phyloP scores from a whole-genome alignment of 2,888 invertebrate species.

The Agrochola circellaris region DNA sequence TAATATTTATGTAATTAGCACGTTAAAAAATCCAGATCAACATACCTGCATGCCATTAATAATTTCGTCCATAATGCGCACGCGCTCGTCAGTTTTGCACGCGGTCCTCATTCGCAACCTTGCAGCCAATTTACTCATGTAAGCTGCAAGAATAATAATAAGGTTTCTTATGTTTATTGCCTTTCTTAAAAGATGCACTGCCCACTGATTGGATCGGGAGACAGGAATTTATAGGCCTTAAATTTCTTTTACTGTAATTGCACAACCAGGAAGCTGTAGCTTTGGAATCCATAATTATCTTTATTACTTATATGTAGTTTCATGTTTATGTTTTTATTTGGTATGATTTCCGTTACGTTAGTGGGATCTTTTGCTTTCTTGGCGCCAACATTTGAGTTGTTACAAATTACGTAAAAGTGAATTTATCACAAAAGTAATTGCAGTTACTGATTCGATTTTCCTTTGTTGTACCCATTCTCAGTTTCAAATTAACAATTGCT shows the following conservation, averaged over 20 bases:
- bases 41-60: conserved; percentile 97
- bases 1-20: conserved; percentile 31
- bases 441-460: conserved; percentile 7
- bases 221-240: conserved; percentile 36
- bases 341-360: background rate
- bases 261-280: conserved; percentile 32
- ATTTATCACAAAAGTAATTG: conserved; percentile 19
- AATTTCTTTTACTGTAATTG: conserved; percentile 42
- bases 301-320: background rate
- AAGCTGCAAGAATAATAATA: conserved; percentile 83
- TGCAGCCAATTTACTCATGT: conserved; percentile 92
- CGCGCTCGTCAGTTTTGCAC: conserved; percentile 96
- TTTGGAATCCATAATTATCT: conserved; percentile 8
- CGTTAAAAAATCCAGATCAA: conserved; percentile 69
- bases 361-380: background rate
- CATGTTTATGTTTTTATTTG: background rate
- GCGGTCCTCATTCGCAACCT: conserved; percentile 95
- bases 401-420: conserved; percentile 2
- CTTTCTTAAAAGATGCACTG: conserved; percentile 32
- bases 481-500: conserved; percentile 27
- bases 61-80: conserved; percentile 98
- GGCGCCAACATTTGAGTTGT: background rate
- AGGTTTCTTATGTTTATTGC: conserved; percentile 29
- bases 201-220: conserved; percentile 33
- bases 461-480: conserved; percentile 25